Evolutionary conservation across 2,888 invertebrate genomes (phyloP).

Genomic region (Zygothrica quintamaculata): DNA sequence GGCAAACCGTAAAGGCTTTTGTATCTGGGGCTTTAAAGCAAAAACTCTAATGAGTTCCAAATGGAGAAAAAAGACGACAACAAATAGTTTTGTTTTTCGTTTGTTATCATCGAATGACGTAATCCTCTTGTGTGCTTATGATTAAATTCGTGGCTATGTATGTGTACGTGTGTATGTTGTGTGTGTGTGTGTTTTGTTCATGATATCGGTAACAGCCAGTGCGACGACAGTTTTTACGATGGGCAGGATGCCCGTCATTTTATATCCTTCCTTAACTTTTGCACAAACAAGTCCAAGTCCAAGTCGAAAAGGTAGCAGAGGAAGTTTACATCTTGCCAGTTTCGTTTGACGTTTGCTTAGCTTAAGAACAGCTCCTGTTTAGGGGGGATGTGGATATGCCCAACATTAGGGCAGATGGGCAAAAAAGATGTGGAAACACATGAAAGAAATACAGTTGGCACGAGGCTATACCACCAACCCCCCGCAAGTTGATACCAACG

Average conservation of each 20-base stretch:
- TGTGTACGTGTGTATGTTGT: slow-evolving; percentile 25
- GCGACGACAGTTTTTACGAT: slow-evolving; percentile 76
- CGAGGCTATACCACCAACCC: slow-evolving; percentile 36
- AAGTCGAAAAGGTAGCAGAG: slow-evolving; percentile 72
- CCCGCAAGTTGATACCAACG: slow-evolving; percentile 16
- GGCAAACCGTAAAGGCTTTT: slow-evolving; percentile 22
- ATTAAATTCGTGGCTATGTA: slow-evolving; percentile 61
- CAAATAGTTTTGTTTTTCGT: slow-evolving; percentile 78
- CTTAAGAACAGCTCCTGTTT: slow-evolving; percentile 45
- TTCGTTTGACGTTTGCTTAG: slow-evolving; percentile 52
- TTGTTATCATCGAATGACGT: slow-evolving; percentile 65
- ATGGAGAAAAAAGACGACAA: slow-evolving; percentile 27
- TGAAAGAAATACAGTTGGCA: slow-evolving; percentile 3
- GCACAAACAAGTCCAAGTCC: slow-evolving; percentile 77
- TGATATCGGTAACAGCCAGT: slow-evolving; percentile 71
- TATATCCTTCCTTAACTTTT: slow-evolving; percentile 77
- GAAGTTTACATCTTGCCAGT: slow-evolving; percentile 39
- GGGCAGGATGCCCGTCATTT: slow-evolving; percentile 75
- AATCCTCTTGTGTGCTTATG: slow-evolving; percentile 73
- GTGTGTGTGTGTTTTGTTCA: slow-evolving; percentile 26
- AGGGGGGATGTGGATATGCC: slow-evolving; percentile 12
- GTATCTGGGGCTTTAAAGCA: slow-evolving; percentile 37
- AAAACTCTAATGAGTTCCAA: slow-evolving; percentile 55
- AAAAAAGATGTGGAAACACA: neutral
- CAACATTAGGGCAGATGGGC: slow-evolving; percentile 8